Conservation (phyloP, 2,113 vertebrate genomes). For the Madoqua kirkii region DNA sequence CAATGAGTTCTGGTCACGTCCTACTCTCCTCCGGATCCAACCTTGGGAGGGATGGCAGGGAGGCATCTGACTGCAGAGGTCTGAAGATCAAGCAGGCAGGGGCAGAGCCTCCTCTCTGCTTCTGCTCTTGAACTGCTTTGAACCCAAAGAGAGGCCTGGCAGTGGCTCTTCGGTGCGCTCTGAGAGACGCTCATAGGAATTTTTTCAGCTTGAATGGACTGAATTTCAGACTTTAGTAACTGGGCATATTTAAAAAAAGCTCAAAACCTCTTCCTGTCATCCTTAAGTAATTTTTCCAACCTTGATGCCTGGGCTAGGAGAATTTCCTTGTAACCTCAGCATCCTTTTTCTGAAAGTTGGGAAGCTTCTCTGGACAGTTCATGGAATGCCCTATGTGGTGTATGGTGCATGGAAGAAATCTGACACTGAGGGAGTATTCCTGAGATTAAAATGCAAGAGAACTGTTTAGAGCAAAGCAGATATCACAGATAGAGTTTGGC, state of each 20-base stretch:
- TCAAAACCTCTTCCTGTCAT: neutral
- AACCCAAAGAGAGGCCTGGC: neutral
- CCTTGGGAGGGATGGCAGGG: neutral
- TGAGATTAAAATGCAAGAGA: constrained; percentile 50
- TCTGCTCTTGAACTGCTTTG: neutral
- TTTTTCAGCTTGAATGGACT: constrained; percentile 21
- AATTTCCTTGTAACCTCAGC: constrained; percentile 36
- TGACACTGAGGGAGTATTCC: constrained; percentile 19
- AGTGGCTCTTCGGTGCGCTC: neutral
- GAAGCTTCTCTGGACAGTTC: constrained; percentile 20
- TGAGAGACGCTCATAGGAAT: neutral
- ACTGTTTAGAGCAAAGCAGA: constrained; percentile 48
- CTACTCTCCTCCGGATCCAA: neutral
- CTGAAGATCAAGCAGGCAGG: neutral
- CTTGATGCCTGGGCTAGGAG: constrained; percentile 28
- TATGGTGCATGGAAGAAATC: constrained; percentile 25
- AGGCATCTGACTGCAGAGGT: neutral
- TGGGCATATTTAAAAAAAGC: neutral
- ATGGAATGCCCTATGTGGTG: neutral
- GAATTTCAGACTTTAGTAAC: constrained; percentile 16
- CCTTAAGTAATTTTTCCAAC: constrained; percentile 47
- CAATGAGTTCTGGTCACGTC: neutral
- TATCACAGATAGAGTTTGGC: constrained; percentile 57
- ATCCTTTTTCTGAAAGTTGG: constrained; percentile 50
- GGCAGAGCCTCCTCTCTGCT: too few relatives aligned